Evolutionary conservation across 2,113 vertebrate species (phyloP).

Genomic region (Taurulus bubalis): DNA sequence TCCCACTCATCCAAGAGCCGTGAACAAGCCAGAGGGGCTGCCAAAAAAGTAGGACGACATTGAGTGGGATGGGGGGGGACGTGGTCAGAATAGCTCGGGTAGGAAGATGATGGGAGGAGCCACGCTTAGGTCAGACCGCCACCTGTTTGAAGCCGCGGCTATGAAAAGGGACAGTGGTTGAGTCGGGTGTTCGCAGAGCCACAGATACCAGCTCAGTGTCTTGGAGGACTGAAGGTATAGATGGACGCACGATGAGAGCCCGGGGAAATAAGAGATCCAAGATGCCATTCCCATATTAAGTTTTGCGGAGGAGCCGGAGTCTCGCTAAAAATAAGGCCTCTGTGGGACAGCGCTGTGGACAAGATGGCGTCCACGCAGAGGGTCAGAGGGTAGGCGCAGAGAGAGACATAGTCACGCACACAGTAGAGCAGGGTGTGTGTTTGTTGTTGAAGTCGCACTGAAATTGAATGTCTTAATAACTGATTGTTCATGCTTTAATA

Average conservation of each 20-base stretch:
- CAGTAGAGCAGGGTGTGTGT: not conserved
- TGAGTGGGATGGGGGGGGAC: not conserved
- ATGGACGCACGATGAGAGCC: conserved; percentile 40
- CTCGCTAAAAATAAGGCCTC: conserved; percentile 82
- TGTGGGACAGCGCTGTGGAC: conserved; percentile 30
- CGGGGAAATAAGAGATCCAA: conserved; percentile 56
- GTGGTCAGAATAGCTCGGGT: conserved; percentile 23
- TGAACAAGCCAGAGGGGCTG: conserved; percentile 12
- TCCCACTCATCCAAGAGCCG: conserved; percentile 2
- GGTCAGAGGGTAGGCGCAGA: conserved; percentile 19
- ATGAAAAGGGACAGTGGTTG: conserved; percentile 39
- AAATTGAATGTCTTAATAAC: not conserved
- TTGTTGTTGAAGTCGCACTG: not conserved
- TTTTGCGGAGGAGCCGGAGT: conserved; percentile 69
- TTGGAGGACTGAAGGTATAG: conserved; percentile 48
- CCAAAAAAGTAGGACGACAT: conserved; percentile 52
- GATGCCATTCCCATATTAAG: conserved; percentile 83
- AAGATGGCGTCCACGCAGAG: conserved; percentile 43
- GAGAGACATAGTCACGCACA: not conserved
- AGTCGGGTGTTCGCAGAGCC: conserved; percentile 34
- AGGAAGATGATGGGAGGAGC: conserved; percentile 34
- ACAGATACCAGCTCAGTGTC: conserved; percentile 54
- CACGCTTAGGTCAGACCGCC: conserved; percentile 34
- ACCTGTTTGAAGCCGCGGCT: conserved; percentile 72
- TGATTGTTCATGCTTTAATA: not conserved